Evolutionary conservation across 2,113 vertebrate genomes (phyloP).

Genomic region (Asarcornis scutulata): DNA sequence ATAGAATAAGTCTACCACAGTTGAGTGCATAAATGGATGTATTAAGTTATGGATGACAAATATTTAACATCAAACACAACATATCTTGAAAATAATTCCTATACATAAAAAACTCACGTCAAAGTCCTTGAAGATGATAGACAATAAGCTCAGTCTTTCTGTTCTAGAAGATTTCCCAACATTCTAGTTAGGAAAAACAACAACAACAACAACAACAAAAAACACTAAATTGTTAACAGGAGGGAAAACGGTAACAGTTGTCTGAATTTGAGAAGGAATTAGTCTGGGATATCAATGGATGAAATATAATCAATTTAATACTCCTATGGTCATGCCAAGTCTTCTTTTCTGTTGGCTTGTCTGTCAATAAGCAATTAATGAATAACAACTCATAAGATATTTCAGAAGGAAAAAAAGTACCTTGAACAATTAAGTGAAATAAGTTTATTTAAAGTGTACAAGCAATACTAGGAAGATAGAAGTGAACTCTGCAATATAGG

Average conservation of each 20-base stretch:
- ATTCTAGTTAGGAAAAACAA: background rate
- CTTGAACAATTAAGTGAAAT: background rate
- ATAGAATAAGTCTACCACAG: background rate
- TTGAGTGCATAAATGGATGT: background rate
- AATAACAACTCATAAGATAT: background rate
- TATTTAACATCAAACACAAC: background rate
- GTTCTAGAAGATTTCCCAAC: background rate
- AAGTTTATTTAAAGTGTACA: background rate
- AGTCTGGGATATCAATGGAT: background rate
- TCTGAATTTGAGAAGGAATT: background rate
- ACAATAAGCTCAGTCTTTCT: background rate
- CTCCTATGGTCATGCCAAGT: background rate
- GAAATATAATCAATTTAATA: background rate
- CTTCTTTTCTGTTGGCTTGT: background rate
- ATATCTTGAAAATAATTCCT: background rate
- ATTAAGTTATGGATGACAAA: background rate
- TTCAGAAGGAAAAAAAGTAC: background rate
- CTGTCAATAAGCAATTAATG: background rate
- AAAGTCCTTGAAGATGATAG: background rate
- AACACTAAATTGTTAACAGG: background rate
- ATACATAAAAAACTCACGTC: accelerated
- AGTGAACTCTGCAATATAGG: accelerated
- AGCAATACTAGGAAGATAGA: background rate
- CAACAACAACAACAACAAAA: background rate
- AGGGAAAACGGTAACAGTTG: background rate